Evolutionary conservation across 1,140 invertebrate genomes (phyloP), one percentile per base, ranked within the genome.

Genomic region (Augochlora pura): DNA sequence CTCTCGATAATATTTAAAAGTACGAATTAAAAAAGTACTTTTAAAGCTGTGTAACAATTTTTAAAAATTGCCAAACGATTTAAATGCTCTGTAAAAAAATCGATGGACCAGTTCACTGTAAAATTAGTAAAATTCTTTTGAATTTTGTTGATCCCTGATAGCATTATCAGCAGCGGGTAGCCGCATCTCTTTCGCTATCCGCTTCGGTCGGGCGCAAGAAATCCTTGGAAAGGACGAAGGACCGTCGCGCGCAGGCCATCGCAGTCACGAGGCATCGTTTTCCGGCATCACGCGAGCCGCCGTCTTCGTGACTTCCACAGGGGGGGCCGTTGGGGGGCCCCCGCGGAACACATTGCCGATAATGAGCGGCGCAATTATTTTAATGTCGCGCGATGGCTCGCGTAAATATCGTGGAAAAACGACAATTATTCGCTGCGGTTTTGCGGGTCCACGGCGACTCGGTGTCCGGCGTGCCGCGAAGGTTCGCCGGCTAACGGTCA

Each of bases 281-380:
- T 74, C 46, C 57, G 27, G 27, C 67, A 46, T 60, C 64, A 83
- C 49, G 32, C 49, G 68, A 57, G 70, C 46, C 79, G 42, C 74
- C 59, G 49, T 18, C 54, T 62, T 66, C 76, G 70, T 80, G 82
- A 84, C 81, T 70, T 49, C 10, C 25, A n/a, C n/a, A n/a, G n/a
- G n/a, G 25, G n/a, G 49, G 32, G 42, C 49, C 49, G 65, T 60
- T n/a, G n/a, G n/a, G n/a, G n/a, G n/a, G 16, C 49, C 49, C 63
- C 64, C 77, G 54, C 32, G 18, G 42, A 54, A 68, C 81, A 70
- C 82, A 71, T 80, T 76, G 54, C 57, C 71, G 25, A 74, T 85
- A 85, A 85, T 71, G 77, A 85, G 77, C 77, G 49, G 23, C 42
- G 83, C 83, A 84, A 84, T 84, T 84, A 84, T 84, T 84, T 76